Conservation (phyloP, 2,888 invertebrate species). For the Thysanoteuthis rhombus region DNA sequence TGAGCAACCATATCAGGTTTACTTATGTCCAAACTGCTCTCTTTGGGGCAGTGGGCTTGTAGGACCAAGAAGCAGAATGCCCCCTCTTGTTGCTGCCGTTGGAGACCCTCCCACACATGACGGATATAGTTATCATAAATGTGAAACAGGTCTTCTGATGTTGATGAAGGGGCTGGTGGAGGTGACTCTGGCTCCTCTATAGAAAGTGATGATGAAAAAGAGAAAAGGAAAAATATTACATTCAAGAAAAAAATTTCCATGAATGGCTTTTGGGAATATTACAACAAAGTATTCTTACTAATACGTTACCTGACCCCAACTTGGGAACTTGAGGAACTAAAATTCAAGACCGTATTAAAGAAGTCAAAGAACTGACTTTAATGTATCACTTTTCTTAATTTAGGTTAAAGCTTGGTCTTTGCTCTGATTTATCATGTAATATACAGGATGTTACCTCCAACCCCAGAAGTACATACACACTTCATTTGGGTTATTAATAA, state of each 20-base stretch:
- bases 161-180: neutral
- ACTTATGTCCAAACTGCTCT: neutral
- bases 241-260: neutral
- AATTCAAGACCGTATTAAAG: too few species aligned
- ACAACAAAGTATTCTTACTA: too few species aligned
- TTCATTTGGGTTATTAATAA: too few species aligned
- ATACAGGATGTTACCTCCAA: too few species aligned
- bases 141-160: conserved; percentile 20
- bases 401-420: too few species aligned
- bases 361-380: too few species aligned
- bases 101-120: neutral
- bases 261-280: neutral
- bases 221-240: neutral
- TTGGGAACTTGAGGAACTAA: too few species aligned
- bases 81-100: conserved; percentile 15
- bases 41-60: neutral
- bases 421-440: too few species aligned
- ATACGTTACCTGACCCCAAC: neutral
- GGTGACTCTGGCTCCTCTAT: conserved; percentile 18
- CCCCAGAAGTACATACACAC: too few species aligned
- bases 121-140: conserved; percentile 26
- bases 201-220: neutral
- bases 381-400: too few species aligned
- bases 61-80: neutral
- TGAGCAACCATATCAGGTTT: neutral